Conservation (phyloP, 2,113 vertebrate genomes). For the Abramis brama region DNA sequence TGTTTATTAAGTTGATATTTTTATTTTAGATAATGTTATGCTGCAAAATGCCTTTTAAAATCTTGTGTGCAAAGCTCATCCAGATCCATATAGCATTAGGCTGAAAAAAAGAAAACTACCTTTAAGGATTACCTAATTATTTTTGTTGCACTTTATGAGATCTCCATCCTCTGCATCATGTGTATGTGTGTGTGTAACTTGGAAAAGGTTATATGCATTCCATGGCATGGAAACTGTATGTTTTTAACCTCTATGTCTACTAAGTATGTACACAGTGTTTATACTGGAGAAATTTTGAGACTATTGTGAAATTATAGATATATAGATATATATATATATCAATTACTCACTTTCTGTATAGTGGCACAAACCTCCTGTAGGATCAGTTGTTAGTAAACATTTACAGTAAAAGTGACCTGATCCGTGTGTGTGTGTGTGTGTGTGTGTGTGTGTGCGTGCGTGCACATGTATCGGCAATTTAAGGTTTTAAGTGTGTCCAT, state of each 20-base stretch:
- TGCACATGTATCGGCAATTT: background rate
- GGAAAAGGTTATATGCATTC: background rate
- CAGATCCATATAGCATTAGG: background rate
- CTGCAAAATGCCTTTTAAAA: background rate
- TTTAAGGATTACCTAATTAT: background rate
- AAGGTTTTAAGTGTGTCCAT: slow-evolving; percentile 29
- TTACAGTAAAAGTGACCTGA: slow-evolving; percentile 9
- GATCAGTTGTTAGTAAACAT: background rate
- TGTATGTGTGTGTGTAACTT: slow-evolving; percentile 2
- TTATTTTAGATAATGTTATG: background rate
- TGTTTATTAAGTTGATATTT: background rate
- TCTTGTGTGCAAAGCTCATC: background rate
- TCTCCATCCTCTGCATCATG: slow-evolving; percentile 7
- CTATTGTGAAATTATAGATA: background rate
- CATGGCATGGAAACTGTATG: slow-evolving; percentile 33
- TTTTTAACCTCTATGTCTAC: slow-evolving; percentile 29
- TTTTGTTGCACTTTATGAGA: background rate
- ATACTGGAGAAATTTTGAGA: slow-evolving; percentile 2
- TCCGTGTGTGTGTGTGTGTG: slow-evolving; percentile 17
- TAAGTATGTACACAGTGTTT: slow-evolving; percentile 26
- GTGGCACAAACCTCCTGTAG: slow-evolving; percentile 1
- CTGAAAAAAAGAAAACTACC: background rate
- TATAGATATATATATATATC: background rate
- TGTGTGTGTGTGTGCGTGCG: slow-evolving; percentile 8
- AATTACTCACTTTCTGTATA: background rate